Conservation (phyloP, 1,140 invertebrate species). For the Eciton burchellii region DNA sequence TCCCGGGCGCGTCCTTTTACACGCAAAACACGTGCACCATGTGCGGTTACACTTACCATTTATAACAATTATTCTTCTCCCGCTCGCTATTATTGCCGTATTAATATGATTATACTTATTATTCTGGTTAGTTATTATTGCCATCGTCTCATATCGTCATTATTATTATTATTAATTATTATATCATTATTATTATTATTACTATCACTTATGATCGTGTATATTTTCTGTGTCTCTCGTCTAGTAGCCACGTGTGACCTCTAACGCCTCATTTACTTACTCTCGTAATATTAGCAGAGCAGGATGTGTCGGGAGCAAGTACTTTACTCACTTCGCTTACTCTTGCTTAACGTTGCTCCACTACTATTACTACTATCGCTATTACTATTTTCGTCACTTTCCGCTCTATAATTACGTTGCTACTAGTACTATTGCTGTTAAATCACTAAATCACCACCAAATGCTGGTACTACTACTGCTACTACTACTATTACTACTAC, state of each 20-base stretch:
- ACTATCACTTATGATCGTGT: conserved; percentile 71
- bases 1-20: not conserved
- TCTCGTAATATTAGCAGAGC: conserved; percentile 61
- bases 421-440: conserved; percentile 21
- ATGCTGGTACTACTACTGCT: conserved; percentile 15
- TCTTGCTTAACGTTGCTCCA: conserved; percentile 59
- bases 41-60: conserved; percentile 41
- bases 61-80: conserved; percentile 64
- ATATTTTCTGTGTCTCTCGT: conserved; percentile 76
- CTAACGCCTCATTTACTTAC: conserved; percentile 70
- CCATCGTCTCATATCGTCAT: conserved; percentile 56
- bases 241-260: conserved; percentile 72
- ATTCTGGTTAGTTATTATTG: conserved; percentile 76
- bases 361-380: conserved; percentile 51
- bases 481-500: conserved; percentile 55
- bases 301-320: conserved; percentile 4
- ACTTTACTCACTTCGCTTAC: conserved; percentile 49
- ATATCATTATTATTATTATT: conserved; percentile 73
- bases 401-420: conserved; percentile 25
- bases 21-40: conserved; percentile 12
- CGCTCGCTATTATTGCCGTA: conserved; percentile 68
- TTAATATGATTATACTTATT: conserved; percentile 78
- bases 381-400: not conserved
- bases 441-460: not conserved
- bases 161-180: conserved; percentile 63